Evolutionary conservation across 2,113 vertebrate genomes (phyloP).

Genomic region (Chionomys nivalis): DNA sequence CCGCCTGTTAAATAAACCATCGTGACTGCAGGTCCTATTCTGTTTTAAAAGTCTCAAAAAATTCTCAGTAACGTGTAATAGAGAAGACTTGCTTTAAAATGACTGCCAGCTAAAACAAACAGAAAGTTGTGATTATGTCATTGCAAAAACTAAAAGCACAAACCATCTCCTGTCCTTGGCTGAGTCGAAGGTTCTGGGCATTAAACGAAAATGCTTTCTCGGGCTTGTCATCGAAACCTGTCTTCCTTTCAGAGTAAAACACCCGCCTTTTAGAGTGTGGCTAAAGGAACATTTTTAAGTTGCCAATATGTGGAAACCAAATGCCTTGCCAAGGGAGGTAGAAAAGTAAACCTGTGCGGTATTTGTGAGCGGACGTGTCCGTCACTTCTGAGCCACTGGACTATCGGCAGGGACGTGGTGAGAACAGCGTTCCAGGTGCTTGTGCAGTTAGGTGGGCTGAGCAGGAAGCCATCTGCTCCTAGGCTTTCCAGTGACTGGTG

Average conservation of each 20-base stretch:
- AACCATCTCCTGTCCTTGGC: not conserved
- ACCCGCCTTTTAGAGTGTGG: not conserved
- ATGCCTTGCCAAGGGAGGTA: not conserved
- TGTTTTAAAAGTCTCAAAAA: conserved; percentile 47
- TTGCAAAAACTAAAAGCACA: not conserved
- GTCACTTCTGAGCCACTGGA: not conserved
- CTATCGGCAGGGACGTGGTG: not conserved
- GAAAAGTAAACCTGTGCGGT: not conserved
- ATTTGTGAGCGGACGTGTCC: not conserved
- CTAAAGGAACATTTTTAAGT: conserved; percentile 6
- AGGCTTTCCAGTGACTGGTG: conserved; percentile 8
- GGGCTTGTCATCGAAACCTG: not conserved
- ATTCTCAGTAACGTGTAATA: not conserved
- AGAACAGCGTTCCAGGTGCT: not conserved
- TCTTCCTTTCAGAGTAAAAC: conserved; percentile 19
- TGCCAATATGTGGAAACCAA: conserved; percentile 45
- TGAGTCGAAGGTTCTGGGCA: not conserved
- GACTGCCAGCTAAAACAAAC: not conserved
- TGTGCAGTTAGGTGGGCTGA: not conserved
- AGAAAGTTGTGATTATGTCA: not conserved
- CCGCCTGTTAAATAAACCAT: conserved; percentile 76
- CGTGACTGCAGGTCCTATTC: conserved; percentile 44
- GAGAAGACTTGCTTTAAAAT: not conserved
- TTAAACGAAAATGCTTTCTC: conserved; percentile 27
- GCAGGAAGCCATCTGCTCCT: not conserved